Percentiles rank a stretch among this genome's conserved stretches.
These are phyloP conservation scores for Fragum fragum DNA, from an alignment of 2,888 invertebrate genomes.

Conservation along the genomic window DNA sequence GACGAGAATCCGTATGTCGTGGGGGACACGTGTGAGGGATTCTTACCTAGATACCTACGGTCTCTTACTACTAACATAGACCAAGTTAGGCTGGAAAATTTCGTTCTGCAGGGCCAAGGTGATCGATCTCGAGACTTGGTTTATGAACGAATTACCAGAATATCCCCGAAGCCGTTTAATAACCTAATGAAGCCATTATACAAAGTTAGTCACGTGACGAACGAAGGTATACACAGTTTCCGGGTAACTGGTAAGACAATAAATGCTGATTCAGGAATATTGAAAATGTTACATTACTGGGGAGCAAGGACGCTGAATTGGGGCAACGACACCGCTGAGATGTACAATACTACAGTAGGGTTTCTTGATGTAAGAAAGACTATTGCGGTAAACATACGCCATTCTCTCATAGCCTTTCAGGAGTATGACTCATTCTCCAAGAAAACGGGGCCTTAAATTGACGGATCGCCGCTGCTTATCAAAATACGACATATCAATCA, in stretches of 20 bases:
- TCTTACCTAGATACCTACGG: not conserved
- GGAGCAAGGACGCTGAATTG: conserved; percentile 7
- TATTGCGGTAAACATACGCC: conserved; percentile 1
- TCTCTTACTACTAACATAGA: not conserved
- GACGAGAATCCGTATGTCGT: conserved; percentile 24
- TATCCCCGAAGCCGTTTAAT: not conserved
- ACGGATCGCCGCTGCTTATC: no score
- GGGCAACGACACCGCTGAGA: conserved; percentile 5
- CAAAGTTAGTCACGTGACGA: not conserved
- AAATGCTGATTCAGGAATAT: not conserved
- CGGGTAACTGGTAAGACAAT: not conserved
- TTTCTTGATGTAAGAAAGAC: conserved; percentile 28
- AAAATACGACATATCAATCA: no score
- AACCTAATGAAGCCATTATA: not conserved
- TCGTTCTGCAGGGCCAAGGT: conserved; percentile 21
- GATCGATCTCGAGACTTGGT: conserved; percentile 4
- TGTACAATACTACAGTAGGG: not conserved
- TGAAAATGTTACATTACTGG: conserved; percentile 31
- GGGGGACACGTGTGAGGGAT: conserved; percentile 8
- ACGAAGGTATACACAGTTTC: not conserved
- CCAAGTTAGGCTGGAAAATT: conserved; percentile 11
- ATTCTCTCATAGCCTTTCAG: conserved; percentile 17
- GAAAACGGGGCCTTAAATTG: conserved; percentile 28
- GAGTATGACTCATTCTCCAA: conserved; percentile 19
- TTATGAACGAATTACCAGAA: conserved; percentile 23